These are phyloP conservation scores for Acanthosepion pharaonis DNA, from an alignment of 2,888 invertebrate species.

Conservation along the genomic window DNA sequence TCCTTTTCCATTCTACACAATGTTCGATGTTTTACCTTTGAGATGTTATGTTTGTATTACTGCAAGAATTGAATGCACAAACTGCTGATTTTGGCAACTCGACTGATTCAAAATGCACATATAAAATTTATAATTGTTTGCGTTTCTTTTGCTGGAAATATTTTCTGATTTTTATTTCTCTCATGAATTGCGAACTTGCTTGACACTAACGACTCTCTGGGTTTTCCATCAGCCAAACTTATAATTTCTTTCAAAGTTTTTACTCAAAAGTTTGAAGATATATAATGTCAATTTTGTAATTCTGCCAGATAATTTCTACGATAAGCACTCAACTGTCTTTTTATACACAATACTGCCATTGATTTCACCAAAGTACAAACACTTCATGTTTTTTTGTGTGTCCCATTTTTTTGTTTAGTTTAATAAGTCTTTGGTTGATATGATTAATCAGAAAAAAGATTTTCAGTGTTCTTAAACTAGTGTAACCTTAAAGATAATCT, in stretches of 20 bases:
- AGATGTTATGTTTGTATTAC: neutral
- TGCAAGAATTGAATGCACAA: neutral
- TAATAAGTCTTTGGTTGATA: neutral
- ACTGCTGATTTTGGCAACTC: neutral
- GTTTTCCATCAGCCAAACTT: neutral
- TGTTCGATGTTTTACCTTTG: neutral
- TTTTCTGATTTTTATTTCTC: neutral
- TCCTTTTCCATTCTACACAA: neutral
- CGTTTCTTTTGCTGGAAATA: neutral
- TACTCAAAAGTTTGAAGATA: neutral
- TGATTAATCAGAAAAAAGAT: neutral
- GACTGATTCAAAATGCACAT: neutral
- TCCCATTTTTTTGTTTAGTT: neutral
- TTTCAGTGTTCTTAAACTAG: neutral
- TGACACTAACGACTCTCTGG: neutral
- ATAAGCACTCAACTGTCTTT: neutral
- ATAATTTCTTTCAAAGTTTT: neutral
- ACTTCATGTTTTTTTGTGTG: too few relatives aligned
- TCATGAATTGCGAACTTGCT: neutral
- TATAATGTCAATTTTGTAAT: neutral
- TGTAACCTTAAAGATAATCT: neutral
- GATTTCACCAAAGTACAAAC: too few relatives aligned
- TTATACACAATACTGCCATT: neutral
- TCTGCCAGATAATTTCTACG: neutral
- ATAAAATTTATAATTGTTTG: neutral